A percentile compares a stretch with the other conserved stretches of the same genome.
Conservation (phyloP, 2,797 vertebrate species). For the Tragopan temminckii region DNA sequence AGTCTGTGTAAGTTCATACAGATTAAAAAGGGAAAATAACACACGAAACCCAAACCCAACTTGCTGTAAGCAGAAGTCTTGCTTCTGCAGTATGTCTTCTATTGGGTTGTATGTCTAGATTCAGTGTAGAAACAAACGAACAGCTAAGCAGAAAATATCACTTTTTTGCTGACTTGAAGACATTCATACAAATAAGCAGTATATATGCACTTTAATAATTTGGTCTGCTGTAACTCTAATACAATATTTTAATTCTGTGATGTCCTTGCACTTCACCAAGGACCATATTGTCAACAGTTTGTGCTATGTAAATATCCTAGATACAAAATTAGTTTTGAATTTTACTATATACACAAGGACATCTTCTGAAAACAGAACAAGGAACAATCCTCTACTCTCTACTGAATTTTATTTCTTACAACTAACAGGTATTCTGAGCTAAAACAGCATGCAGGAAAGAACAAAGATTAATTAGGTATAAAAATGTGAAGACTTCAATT, state of each 20-base stretch:
- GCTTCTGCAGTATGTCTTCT: neutral
- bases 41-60: neutral
- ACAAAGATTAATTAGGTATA: neutral
- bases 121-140: neutral
- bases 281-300: neutral
- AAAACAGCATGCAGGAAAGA: neutral
- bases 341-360: conserved; percentile 5
- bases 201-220: conserved; percentile 29
- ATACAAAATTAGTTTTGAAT: conserved; percentile 34
- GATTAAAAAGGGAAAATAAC: neutral
- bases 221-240: conserved; percentile 37
- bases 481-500: neutral
- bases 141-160: conserved; percentile 17
- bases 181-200: conserved; percentile 26
- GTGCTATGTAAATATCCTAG: neutral
- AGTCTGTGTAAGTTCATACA: neutral
- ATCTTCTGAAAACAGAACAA: conserved; percentile 10
- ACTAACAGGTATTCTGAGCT: neutral
- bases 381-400: too few species aligned
- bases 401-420: conserved; percentile 10
- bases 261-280: conserved; percentile 24
- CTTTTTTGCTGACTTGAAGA: conserved; percentile 28
- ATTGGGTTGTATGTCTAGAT: neutral
- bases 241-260: conserved; percentile 21
- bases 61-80: neutral